phyloP scores from a whole-genome alignment of 2,113 vertebrate species.

The Bubalus kerabau region DNA sequence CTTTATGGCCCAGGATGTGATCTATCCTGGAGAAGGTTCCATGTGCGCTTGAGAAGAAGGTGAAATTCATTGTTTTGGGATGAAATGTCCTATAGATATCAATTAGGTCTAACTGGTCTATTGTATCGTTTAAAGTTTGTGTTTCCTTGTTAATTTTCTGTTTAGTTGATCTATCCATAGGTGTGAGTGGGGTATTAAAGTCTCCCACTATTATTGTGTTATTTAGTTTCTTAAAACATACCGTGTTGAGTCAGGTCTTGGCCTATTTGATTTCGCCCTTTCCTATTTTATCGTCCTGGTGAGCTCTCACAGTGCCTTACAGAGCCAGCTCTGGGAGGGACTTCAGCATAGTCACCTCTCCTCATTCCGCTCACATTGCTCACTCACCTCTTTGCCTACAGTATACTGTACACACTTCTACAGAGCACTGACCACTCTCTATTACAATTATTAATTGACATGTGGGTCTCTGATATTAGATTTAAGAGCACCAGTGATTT shows the following conservation, averaged over 20 bases:
- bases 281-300: background rate
- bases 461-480: background rate
- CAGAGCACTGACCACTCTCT: accelerated
- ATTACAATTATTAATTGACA: background rate
- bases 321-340: background rate
- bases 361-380: accelerated
- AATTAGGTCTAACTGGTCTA: too few species aligned
- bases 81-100: too few species aligned
- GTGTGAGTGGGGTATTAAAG: too few species aligned
- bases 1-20: too few species aligned
- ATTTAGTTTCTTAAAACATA: background rate
- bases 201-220: too few species aligned
- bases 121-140: too few species aligned
- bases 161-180: too few species aligned
- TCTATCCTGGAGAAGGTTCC: too few species aligned
- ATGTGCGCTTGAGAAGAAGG: too few species aligned
- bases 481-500: background rate
- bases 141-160: too few species aligned
- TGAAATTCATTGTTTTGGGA: too few species aligned
- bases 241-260: background rate
- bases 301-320: background rate
- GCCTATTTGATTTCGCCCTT: background rate
- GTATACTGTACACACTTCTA: background rate
- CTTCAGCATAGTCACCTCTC: background rate
- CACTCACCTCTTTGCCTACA: background rate